Conservation (phyloP, 2,888 invertebrate genomes). For the Alcis repandata region DNA sequence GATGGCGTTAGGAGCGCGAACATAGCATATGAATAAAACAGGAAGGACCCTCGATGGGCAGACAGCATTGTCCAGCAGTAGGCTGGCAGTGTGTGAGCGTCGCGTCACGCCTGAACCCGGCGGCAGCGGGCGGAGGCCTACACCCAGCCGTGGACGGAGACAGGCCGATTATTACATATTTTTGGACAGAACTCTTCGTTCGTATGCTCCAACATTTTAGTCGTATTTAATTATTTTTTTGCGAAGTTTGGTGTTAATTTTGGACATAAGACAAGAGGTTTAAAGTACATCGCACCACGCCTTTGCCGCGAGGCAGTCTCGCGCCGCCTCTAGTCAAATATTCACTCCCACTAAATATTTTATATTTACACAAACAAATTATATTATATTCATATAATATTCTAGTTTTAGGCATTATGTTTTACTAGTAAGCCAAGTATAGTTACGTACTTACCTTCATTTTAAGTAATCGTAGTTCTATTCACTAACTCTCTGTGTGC, state of each 20-base stretch:
- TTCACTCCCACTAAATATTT: constrained; percentile 85
- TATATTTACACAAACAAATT: constrained; percentile 87
- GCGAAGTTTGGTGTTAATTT: constrained; percentile 34
- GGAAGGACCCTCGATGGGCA: too few species aligned
- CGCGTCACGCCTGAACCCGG: too few species aligned
- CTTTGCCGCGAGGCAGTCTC: constrained; percentile 51
- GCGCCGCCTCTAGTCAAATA: constrained; percentile 86
- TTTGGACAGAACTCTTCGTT: constrained; percentile 3
- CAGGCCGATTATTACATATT: too few species aligned
- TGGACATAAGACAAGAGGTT: constrained; percentile 46
- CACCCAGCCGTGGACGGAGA: too few species aligned
- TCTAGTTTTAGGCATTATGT: constrained; percentile 85
- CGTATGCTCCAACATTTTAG: not conserved
- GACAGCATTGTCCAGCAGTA: too few species aligned
- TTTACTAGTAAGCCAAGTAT: constrained; percentile 78
- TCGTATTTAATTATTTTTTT: not conserved
- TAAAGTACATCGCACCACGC: constrained; percentile 39
- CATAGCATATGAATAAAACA: not conserved
- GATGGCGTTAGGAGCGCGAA: constrained; percentile 15
- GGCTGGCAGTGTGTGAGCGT: too few species aligned
- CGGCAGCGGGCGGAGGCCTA: too few species aligned
- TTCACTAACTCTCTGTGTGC: constrained; percentile 75
- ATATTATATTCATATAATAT: constrained; percentile 85
- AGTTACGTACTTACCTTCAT: constrained; percentile 64
- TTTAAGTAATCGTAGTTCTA: constrained; percentile 75